Conservation (phyloP, 2,797 vertebrate species). For the Sorex maritimensis region DNA sequence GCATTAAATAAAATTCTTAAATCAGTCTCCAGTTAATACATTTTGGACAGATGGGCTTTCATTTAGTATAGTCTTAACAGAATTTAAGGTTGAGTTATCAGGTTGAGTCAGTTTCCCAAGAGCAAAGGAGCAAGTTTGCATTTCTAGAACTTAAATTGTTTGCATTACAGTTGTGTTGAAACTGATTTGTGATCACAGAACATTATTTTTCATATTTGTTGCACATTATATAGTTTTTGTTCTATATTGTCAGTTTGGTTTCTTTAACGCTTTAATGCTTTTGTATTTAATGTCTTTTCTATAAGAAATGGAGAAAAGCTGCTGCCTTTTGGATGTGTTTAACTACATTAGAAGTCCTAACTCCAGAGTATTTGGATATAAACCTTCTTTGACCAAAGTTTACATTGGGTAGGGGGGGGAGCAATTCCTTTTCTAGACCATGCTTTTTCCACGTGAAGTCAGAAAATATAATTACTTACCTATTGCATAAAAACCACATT, state of each 20-base stretch:
- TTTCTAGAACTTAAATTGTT: conserved; percentile 71
- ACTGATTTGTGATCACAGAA: conserved; percentile 14
- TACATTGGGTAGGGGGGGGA: background rate
- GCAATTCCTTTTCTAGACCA: conserved; percentile 57
- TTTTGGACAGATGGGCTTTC: conserved; percentile 21
- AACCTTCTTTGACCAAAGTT: conserved; percentile 41
- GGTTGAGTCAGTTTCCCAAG: conserved; percentile 5
- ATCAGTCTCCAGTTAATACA: conserved; percentile 53
- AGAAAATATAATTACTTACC: conserved; percentile 40
- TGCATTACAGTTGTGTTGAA: conserved; percentile 23
- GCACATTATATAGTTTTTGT: conserved; percentile 52
- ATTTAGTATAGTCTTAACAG: conserved; percentile 17
- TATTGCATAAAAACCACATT: conserved; percentile 22
- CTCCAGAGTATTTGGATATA: conserved; percentile 49
- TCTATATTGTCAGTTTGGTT: conserved; percentile 38
- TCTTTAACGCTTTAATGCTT: conserved; percentile 54
- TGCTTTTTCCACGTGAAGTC: conserved; percentile 28
- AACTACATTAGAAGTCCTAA: conserved; percentile 44
- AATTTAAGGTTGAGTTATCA: conserved; percentile 1
- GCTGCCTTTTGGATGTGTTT: conserved; percentile 41
- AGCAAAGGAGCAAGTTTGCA: conserved; percentile 48
- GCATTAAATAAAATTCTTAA: conserved; percentile 49
- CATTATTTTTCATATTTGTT: conserved; percentile 43
- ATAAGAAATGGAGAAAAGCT: conserved; percentile 54
- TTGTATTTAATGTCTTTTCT: conserved; percentile 33